Percentiles rank a stretch among this genome's conserved stretches.
Evolutionary conservation across 2,888 invertebrate species (phyloP).

Genomic region (Serrognathus titanus): DNA sequence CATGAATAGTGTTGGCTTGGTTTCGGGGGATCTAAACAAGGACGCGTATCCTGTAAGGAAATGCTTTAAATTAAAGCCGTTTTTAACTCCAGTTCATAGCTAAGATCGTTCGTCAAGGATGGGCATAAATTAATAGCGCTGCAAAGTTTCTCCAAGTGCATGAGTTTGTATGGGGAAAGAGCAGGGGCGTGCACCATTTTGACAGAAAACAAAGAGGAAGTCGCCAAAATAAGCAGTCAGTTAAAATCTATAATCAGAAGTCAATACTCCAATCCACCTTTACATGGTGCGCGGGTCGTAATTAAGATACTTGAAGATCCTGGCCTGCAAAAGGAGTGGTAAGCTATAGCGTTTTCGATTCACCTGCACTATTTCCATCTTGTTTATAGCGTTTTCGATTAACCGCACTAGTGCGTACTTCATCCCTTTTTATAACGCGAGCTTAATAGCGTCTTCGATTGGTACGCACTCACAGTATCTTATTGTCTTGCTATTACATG

Average conservation of each 20-base stretch:
- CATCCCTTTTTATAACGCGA: too few relatives aligned
- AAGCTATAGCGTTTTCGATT: slow-evolving; percentile 21
- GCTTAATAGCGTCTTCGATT: too few relatives aligned
- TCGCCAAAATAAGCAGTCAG: slow-evolving; percentile 84
- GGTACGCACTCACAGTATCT: too few relatives aligned
- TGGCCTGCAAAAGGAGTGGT: slow-evolving; percentile 70
- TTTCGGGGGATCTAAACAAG: slow-evolving; percentile 77
- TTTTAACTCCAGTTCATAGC: slow-evolving; percentile 22
- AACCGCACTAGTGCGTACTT: too few relatives aligned
- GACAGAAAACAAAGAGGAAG: slow-evolving; percentile 72
- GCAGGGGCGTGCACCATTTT: slow-evolving; percentile 86
- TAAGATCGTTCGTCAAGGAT: slow-evolving; percentile 80
- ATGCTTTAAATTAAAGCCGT: background rate
- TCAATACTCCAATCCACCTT: slow-evolving; percentile 96
- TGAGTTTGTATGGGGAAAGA: slow-evolving; percentile 90
- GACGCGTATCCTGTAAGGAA: slow-evolving; percentile 74
- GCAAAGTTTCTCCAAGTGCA: slow-evolving; percentile 97
- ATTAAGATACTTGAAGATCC: slow-evolving; percentile 74
- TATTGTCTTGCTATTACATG: too few relatives aligned
- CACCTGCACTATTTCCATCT: too few relatives aligned
- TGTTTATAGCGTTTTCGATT: too few relatives aligned
- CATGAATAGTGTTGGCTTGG: slow-evolving; percentile 98
- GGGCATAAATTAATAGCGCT: slow-evolving; percentile 83
- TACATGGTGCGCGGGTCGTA: slow-evolving; percentile 89
- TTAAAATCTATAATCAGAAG: slow-evolving; percentile 92